A percentile compares a stretch with the other conserved stretches of the same genome.
These are phyloP conservation scores for Diachasma alloeum DNA, from an alignment of 1,140 invertebrate species.

Conservation along the genomic window DNA sequence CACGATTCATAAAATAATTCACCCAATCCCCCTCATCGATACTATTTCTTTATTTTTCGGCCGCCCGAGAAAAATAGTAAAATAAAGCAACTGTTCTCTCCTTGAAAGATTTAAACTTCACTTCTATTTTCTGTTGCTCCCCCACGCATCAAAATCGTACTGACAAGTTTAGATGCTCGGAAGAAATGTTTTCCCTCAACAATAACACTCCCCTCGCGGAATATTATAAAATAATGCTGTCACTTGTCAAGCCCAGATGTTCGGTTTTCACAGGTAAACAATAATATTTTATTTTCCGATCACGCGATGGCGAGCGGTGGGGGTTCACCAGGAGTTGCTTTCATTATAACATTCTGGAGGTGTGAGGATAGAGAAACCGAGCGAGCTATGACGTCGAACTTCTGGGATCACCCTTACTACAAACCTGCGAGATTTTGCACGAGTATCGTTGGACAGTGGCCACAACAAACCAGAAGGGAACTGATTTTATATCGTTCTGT, in stretches of 20 bases:
- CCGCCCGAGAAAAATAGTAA: too few species aligned
- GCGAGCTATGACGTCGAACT: background rate
- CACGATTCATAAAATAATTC: too few species aligned
- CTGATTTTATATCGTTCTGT: background rate
- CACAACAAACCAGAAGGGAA: background rate
- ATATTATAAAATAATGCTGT: background rate
- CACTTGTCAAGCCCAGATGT: background rate
- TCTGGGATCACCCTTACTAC: background rate
- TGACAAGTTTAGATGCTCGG: background rate
- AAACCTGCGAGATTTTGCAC: background rate
- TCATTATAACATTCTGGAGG: background rate
- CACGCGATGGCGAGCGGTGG: too few species aligned
- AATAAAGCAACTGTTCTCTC: too few species aligned
- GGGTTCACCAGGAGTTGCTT: too few species aligned
- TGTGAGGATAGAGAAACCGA: background rate
- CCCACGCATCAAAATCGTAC: background rate
- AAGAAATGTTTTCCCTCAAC: background rate
- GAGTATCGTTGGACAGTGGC: background rate
- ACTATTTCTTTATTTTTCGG: too few species aligned
- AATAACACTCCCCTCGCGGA: background rate
- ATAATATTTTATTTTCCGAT: too few species aligned
- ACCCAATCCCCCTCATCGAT: too few species aligned
- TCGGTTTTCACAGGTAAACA: background rate
- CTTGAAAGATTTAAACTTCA: background rate
- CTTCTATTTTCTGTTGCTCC: background rate